Base-by-base conservation (phyloP, 2,888 invertebrate species). In the Anaspis maculata region DNA sequence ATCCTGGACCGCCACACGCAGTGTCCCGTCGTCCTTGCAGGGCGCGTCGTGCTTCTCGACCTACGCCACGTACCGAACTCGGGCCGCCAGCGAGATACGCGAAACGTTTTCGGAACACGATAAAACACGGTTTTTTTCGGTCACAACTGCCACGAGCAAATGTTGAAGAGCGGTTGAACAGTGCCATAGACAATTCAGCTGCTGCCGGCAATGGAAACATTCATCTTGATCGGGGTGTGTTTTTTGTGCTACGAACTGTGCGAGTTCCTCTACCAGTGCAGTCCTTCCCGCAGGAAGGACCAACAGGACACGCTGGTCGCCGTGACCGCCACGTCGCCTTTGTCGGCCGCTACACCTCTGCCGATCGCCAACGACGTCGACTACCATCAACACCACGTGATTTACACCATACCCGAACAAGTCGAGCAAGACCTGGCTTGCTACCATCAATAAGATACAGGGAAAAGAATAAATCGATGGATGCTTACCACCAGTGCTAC, bases 191-290 rank as follows among this genome's bases (percentile, higher is more conserved):
- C 13, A 30, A 15, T 32, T 32, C 13, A 13, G 9, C 21, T 10
- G 22, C 13, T 25, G 25, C 25, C 12, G 13, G n/a, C n/a, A 45
- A 78, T 78, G 78, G 77, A 77, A 72, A 76, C 76, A 61, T 75
- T 77, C 58, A 67, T 77, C 57, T 71, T 78, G 54, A 68, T 78
- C 51, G 77, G 78, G 49, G 71, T 77, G 59, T 78, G 76, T 69
- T 72, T 77, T 61, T 66, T 78, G 57, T 76, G 77, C 56, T 78
- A 78, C 61, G 76, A 77, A 66, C 69, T 77, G 58, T 74, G 76
- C 62, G 77, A 77, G 59, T 68, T 77, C 59, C 69, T 77, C 32
- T 54, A 58, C 59, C 72, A 73, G 62, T 72, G 72, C 46, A 51
- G 59, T 63, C 65, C 61, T 32, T 50, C 46, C 56, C 50, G 46